Base-by-base conservation (phyloP, 2,797 vertebrate genomes). In the Cryptoprocta ferox region DNA sequence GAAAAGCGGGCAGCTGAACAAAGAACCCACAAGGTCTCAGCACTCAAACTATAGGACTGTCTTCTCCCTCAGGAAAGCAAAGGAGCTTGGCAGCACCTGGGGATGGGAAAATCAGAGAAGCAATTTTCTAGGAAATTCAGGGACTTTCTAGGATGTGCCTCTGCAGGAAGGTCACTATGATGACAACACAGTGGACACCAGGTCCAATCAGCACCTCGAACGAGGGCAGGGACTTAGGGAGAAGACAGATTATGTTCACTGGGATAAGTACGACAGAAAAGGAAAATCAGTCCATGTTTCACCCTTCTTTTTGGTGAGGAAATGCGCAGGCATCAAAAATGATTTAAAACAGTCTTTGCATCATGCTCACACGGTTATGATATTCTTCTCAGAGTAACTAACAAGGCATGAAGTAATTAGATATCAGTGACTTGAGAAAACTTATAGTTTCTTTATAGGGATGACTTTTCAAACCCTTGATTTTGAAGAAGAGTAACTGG, bases 21-120 rank as follows among this genome's bases (percentile, higher is more conserved):
- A 63, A 21, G 6, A 28, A 19, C 6, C 0, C 26, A 5, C 3
- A 8, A 21, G 66, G 37, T 39, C 70, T 61, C 2, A 0, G 12
- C 35, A n/a, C 82, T 61, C 18, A 45, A 39, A 32, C 53, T 21
- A 26, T 37, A 71, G n/a, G 53, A 8, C 45, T 19, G 28, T 5
- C 39, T 6, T 63, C 85, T 83, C 61, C 75, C 28, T 21, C 15
- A 37, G 15, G n/a, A 32, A 78, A 61, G 83, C 32, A 35, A 50
- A 15, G 0, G 12, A 6, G 37, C 42, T 45, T 12, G n/a, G 65
- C 0, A 39, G 50, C 4, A 30, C 1, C 5, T 0, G 9, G 18
- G 56, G 50, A 42, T 0, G 76, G 61, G 76, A 19, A 42, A 78
- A 65, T 32, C 8, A 6, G 35, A 85, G 68, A 50, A 56, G 78